Base-by-base conservation (phyloP, 1,140 invertebrate species). In the Eumaeus atala region DNA sequence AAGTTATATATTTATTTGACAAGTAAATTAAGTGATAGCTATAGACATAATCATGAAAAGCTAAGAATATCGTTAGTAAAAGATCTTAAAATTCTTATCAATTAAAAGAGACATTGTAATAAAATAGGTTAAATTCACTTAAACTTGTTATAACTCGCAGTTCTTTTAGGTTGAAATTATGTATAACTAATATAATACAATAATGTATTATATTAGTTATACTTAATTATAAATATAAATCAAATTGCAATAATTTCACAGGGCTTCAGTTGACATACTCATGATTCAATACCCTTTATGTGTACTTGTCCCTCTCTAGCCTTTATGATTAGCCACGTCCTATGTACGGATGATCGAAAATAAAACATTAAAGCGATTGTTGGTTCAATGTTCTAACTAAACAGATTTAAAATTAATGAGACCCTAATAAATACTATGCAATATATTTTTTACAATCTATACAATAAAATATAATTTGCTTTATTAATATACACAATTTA, bases 401-500 rank as follows among this genome's bases (percentile, higher is more conserved):
- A 34, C 48, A 40, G 40, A 37, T 36, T n/a, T 53, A 38, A 40
- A 6, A 49, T 38, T 49, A 48, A 33, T 47, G 35, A 28, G 2
- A 14, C 18, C 34, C 47, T 38, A 56, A 48, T 56, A 56, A 53
- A 53, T 44, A 55, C 21, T 48, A 28, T 56, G 48, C 48, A 56
- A 48, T 55, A 21, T 44, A 48, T 40, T 49, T n/a, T 40, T 37
- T 48, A 56, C 34, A 38, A 55, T 56, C 47, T 49, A 56, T 47
- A 21, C 40, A 48, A 48, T 55, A 49, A 56, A 56, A 67, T 64
- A 67, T 64, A 64, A 53, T 61, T 62, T 47, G 62, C 60, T 64
- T 54, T 56, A 59, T 51, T 64, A n/a, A n/a, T n/a, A 62, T 62
- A 66, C 51, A 59, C 57, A 61, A 63, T 64, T 59, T 42, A 64